Base-by-base conservation (phyloP, 2,888 invertebrate species). In the Gryllus longicercus region DNA sequence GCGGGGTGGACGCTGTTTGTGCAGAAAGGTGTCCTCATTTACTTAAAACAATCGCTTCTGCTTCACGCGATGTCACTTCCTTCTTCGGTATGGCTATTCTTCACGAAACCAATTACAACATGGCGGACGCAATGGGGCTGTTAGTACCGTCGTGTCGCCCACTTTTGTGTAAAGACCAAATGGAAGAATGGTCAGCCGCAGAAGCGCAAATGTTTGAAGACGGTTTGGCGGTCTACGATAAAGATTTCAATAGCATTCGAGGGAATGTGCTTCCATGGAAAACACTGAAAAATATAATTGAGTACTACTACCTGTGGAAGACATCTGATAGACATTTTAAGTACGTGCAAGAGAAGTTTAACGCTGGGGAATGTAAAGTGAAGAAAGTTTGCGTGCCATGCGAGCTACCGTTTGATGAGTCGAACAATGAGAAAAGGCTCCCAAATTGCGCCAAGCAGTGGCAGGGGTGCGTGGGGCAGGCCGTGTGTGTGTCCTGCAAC, bases 241-340 rank as follows among this genome's bases (percentile, higher is more conserved):
- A 99, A 90, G 99, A 99, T 90, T 99, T 99, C 88, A 95, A 95
- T 85, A 99, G 99, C 87, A 99, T 99, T 87, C 93, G 98, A 87
- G 94, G 95, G 87, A 98, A 99, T 89, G 98, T 98, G 95, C 91
- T 99, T 86, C 97, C 98, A 77, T 99, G 98, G 98, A 99, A 99
- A 89, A 96, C 97, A 84, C 89, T 98, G 85, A 97, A 97, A 88
- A 98, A 98, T 88, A 96, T 99, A 83, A 96, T 99, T 85, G 99
- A 99, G 89, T 99, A 99, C 90, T 99, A 99, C 89, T 99, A 99
- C 89, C 98, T 99, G 98, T 99, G 99, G 99, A 99, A 99, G 90
- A 99, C 99, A 84, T 99, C 99, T 83, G 99, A 99, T 89, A 93
- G 99, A 88, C 99, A 99, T 89, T 97, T 98, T 83, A 98, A 99